Base-by-base conservation (phyloP, 2,113 vertebrate species). In the Progne subis region DNA sequence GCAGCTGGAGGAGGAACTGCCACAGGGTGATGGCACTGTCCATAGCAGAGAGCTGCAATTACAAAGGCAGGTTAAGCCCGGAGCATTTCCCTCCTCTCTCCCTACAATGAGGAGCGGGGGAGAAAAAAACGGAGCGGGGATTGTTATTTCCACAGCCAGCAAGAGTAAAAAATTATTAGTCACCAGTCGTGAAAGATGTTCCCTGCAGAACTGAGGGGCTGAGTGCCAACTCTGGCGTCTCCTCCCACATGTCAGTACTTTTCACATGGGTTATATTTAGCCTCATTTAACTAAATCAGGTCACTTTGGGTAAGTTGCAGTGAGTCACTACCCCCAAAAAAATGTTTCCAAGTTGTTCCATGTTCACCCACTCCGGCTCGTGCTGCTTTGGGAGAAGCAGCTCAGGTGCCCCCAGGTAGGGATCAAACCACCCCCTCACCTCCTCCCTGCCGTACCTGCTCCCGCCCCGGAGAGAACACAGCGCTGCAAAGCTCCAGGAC, bases 1-100 rank as follows among this genome's bases (percentile, higher is more conserved):
- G 98, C 88, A 99, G 99, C 97, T 99, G 99, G 83, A 99, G 99
- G 85, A 99, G 99, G 97, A 99, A 99, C 99, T 99, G 99, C 99
- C 99, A 99, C 97, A 99, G 97, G 81, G 99, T 99, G 97, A 99
- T 98, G 83, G 99, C 99, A 98, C 98, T 99, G 98, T 99, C 99
- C 99, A 99, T 99, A 98, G 98, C 98, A 98, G 85, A 76, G 75
- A 96, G 91, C 98, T 98, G 97, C 28, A 97, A 97, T 21, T 39
- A 96, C 82, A 96, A 65, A 82, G 74, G 92, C 5, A 91, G 6
- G 64, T 52, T 50, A 82, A 92, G 19, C 72, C 8, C 37, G 14
- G 11, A 5, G 3, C 79, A 52, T 92, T 69, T 55, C 86, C 69
- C 49, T 88, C 6, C 2, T 52, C 2, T 52, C 57, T 79, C 92